Percentiles rank a stretch among this genome's conserved stretches.
phyloP scores from a whole-genome alignment of 2,113 vertebrate genomes.

The Andinoacara biseriatus region DNA sequence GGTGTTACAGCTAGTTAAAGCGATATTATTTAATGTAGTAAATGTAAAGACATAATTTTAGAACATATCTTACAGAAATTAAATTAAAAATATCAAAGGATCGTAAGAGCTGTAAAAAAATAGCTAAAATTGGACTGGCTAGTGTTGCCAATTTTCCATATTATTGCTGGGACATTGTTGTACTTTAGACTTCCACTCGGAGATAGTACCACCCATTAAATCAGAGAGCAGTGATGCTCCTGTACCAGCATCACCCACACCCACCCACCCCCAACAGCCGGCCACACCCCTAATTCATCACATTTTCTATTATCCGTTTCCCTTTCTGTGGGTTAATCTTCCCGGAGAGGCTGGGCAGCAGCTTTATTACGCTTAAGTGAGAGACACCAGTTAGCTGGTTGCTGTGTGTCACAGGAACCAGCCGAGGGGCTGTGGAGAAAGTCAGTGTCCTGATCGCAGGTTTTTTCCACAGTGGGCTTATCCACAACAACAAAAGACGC shows the following conservation, averaged over 20 bases:
- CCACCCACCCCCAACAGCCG: neutral
- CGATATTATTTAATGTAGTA: neutral
- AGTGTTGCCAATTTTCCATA: slow-evolving; percentile 1
- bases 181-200: neutral
- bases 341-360: neutral
- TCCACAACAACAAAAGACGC: too few species aligned
- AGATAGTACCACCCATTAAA: slow-evolving; percentile 9
- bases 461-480: too few species aligned
- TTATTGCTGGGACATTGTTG: slow-evolving; percentile 2
- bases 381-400: neutral
- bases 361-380: neutral
- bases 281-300: neutral
- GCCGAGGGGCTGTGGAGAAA: too few species aligned
- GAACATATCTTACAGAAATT: neutral
- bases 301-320: neutral
- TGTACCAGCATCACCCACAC: neutral
- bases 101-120: neutral
- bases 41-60: neutral
- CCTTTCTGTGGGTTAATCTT: neutral
- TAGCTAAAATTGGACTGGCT: neutral
- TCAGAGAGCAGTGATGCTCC: neutral
- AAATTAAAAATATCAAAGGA: neutral
- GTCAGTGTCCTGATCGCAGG: neutral
- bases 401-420: neutral
- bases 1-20: neutral